Base-by-base conservation (phyloP, 2,888 invertebrate genomes). In the Margaritifera margaritifera region DNA sequence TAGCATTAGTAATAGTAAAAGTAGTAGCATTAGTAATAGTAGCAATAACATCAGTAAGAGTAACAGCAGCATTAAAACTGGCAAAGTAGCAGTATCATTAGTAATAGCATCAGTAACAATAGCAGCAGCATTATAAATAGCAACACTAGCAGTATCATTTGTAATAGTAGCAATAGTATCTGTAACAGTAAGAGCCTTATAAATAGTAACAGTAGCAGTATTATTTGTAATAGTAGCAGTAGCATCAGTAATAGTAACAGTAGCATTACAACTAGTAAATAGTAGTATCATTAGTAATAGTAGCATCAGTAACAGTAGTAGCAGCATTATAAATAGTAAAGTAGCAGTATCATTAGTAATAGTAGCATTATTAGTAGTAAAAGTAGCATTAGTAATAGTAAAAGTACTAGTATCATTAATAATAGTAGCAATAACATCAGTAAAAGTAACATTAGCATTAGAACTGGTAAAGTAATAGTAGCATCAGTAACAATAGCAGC, bases 281-380 rank as follows among this genome's bases (percentile, higher is more conserved):
- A 8, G 6, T n/a, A 55, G 54, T 5, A 54, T 53, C 6, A 64
- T 27, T 6, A 24, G 15, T 6, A 24, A 55, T 11, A 56, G 56
- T 20, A 54, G 25, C 52, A 22, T 42, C 22, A 55, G 64, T 20
- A 56, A 6, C 11, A 55, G 57, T 42, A 27, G 64, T 55, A 55
- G 64, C n/a, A 56, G 5, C 4, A 55, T 15, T 50, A 51, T n/a
- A 20, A 52, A 31, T 56, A 25, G 64, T 18, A 64, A 20, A 27
- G 25, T 55, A 64, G 64, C 19, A 54, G 64, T 27, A 64, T 53
- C 50, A 53, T 53, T 55, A 54, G 55, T 54, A 15, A n/a, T 6
- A 64, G 53, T 31, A 56, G 64, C 4, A 64, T 55, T 15, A 64
- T 55, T 25, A 64, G 64, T 31, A 56, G 64, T 27, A 56, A 56